phyloP scores from a whole-genome alignment of 2,888 invertebrate species.

The Eulithis prunata region DNA sequence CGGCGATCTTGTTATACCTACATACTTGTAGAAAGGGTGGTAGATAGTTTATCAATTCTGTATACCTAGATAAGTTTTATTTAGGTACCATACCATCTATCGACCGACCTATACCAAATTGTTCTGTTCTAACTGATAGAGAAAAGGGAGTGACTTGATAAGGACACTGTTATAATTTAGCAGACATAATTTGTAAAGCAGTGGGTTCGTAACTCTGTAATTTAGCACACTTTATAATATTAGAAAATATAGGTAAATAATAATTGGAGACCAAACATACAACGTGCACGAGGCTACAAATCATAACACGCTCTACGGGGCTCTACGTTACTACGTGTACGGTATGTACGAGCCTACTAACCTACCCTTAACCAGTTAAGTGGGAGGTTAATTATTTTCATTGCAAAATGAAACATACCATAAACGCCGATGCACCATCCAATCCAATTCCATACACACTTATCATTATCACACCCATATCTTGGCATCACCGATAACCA shows the following conservation, averaged over 20 bases:
- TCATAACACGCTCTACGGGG: constrained; percentile 8
- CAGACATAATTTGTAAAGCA: too few relatives aligned
- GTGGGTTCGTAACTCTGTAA: too few relatives aligned
- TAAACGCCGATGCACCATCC: constrained; percentile 66
- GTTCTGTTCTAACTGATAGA: too few relatives aligned
- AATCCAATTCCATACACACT: constrained; percentile 77
- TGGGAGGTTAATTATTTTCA: not conserved
- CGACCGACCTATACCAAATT: too few relatives aligned
- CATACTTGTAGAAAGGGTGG: too few relatives aligned
- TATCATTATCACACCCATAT: constrained; percentile 77
- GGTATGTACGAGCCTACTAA: not conserved
- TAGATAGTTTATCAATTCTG: too few relatives aligned
- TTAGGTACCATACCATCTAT: too few relatives aligned
- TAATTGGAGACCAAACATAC: not conserved
- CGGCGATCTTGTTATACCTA: too few relatives aligned
- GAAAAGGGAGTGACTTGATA: too few relatives aligned
- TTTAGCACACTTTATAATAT: too few relatives aligned
- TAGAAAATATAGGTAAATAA: not conserved
- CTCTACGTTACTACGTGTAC: constrained; percentile 9
- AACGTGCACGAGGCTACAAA: not conserved
- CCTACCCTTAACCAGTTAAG: not conserved
- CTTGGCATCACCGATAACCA: constrained; percentile 74
- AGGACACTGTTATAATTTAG: too few relatives aligned
- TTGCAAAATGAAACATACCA: constrained; percentile 58
- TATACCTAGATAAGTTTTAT: too few relatives aligned